A percentile compares a stretch with the other conserved stretches of the same genome.
Evolutionary conservation across 2,888 invertebrate genomes (phyloP).

Genomic region (Holacanthella duospinosa): DNA sequence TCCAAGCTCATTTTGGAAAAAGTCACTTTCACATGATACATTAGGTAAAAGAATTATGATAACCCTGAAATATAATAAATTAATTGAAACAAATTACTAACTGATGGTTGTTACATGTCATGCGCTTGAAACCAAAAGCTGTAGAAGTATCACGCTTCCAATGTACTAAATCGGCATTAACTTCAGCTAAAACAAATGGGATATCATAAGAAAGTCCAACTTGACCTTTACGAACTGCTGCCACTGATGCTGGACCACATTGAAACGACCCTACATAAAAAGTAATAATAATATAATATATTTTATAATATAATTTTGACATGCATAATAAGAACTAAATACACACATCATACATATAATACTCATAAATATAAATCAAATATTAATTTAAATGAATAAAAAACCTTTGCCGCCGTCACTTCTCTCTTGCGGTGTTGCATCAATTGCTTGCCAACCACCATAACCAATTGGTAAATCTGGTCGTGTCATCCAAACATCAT

Average conservation of each 20-base stretch:
- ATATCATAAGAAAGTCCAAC: conserved; percentile 64
- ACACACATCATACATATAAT: no score
- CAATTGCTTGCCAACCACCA: conserved; percentile 83
- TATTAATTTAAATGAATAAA: neutral
- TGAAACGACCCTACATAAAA: conserved; percentile 57
- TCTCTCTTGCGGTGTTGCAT: conserved; percentile 65
- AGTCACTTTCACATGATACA: no score
- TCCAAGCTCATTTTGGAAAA: no score
- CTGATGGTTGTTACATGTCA: conserved; percentile 32
- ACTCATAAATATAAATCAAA: neutral
- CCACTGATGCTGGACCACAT: conserved; percentile 68
- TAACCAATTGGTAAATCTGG: conserved; percentile 59
- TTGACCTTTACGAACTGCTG: conserved; percentile 64
- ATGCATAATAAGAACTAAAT: no score
- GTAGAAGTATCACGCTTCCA: conserved; percentile 46
- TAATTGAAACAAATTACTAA: conserved; percentile 14
- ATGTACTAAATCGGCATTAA: conserved; percentile 69
- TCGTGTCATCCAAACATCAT: conserved; percentile 74
- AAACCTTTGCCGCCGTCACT: neutral
- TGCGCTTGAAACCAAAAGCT: conserved; percentile 26
- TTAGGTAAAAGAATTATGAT: no score
- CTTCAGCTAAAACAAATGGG: conserved; percentile 66
- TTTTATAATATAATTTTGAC: no score
- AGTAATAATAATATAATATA: no score
- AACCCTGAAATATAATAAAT: no score